phyloP scores from a whole-genome alignment of 2,888 invertebrate species.

The Ephialtes manifestator region DNA sequence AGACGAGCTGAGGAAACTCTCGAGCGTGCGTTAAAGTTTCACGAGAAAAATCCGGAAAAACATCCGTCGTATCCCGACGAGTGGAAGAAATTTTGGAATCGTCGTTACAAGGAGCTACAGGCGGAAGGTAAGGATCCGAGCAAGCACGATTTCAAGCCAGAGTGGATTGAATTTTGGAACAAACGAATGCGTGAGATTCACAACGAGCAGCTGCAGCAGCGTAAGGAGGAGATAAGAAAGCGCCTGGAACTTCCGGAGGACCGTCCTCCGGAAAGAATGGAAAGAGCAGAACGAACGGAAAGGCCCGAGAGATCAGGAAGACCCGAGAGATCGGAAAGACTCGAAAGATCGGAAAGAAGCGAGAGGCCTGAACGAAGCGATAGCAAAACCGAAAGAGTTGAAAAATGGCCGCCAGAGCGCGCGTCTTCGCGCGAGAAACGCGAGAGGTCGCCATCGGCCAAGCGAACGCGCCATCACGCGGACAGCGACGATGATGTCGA shows the following conservation, averaged over 20 bases:
- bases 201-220: constrained; percentile 89
- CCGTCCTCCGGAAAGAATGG: constrained; percentile 78
- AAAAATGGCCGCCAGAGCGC: constrained; percentile 40
- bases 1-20: constrained; percentile 87
- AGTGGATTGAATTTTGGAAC: constrained; percentile 96
- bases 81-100: constrained; percentile 96
- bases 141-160: constrained; percentile 94
- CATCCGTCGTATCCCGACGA: constrained; percentile 95
- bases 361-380: constrained; percentile 21
- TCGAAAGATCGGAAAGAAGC: constrained; percentile 21
- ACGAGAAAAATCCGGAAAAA: constrained; percentile 95
- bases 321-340: constrained; percentile 30
- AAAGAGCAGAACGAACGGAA: constrained; percentile 29
- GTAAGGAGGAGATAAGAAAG: constrained; percentile 90
- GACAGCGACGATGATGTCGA: constrained; percentile 85
- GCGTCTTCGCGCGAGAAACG: constrained; percentile 69
- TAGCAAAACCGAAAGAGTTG: constrained; percentile 27
- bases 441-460: constrained; percentile 72
- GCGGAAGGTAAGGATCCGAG: constrained; percentile 91
- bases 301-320: constrained; percentile 70
- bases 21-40: constrained; percentile 90
- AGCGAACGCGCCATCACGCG: constrained; percentile 72
- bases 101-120: constrained; percentile 93
- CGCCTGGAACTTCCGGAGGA: constrained; percentile 87
- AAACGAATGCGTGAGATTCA: constrained; percentile 93